Conservation (phyloP, 2,113 vertebrate genomes). For the Henicopernis longicauda region DNA sequence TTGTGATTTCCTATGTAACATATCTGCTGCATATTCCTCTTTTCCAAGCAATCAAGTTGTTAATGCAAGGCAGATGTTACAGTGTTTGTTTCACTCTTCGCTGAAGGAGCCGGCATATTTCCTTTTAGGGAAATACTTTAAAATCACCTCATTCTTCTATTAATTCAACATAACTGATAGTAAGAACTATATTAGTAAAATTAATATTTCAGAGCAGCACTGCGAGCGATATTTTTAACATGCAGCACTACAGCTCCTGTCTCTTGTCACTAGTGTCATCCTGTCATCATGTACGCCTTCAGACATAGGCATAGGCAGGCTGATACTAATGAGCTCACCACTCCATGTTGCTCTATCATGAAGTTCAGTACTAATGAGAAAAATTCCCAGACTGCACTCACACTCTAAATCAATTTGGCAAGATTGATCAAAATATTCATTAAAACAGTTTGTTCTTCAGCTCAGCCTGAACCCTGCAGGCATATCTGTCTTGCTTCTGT, state of each 20-base stretch:
- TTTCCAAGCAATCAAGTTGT: background rate
- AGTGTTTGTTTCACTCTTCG: background rate
- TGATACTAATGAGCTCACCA: slow-evolving; percentile 40
- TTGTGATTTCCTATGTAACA: background rate
- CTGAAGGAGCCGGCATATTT: background rate
- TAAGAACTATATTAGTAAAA: slow-evolving; percentile 28
- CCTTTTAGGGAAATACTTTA: background rate
- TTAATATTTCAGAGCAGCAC: slow-evolving; percentile 28
- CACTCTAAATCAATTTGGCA: slow-evolving; percentile 37
- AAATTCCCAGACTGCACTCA: slow-evolving; percentile 22
- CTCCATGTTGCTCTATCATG: background rate
- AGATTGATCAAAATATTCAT: slow-evolving; percentile 54
- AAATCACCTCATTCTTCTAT: background rate
- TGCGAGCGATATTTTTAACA: slow-evolving; percentile 21
- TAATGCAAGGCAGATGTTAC: background rate
- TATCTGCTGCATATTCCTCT: background rate
- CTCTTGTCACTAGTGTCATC: slow-evolving; percentile 20
- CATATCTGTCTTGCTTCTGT: background rate
- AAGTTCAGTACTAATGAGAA: slow-evolving; percentile 44
- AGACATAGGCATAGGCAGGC: background rate
- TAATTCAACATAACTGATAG: slow-evolving; percentile 31
- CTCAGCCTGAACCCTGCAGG: slow-evolving; percentile 31
- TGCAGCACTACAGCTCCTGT: background rate
- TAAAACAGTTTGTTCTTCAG: slow-evolving; percentile 35
- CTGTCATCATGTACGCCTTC: background rate